phyloP scores from a whole-genome alignment of 2,888 invertebrate genomes.

The Cheilosia urbana region DNA sequence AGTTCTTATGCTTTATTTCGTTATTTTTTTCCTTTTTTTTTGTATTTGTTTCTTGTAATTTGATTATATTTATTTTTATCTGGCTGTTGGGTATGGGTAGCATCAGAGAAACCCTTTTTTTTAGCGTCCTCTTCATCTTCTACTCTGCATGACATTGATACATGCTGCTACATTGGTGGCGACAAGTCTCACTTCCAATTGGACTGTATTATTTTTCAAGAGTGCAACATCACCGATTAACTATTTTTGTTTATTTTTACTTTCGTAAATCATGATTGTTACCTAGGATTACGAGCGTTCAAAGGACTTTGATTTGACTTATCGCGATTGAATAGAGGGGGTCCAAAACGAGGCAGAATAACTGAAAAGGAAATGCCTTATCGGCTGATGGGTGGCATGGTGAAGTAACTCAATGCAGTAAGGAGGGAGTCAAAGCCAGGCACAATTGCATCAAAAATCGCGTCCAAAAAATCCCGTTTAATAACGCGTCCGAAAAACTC shows the following conservation, averaged over 20 bases:
- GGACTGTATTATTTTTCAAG: not conserved
- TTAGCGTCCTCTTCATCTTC: conserved; percentile 6
- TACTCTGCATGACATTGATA: conserved; percentile 16
- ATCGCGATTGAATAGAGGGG: no score
- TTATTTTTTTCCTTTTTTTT: not conserved
- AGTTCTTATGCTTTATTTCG: not conserved
- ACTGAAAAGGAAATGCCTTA: no score
- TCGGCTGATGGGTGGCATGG: no score
- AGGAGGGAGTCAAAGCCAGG: no score
- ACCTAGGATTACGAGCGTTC: not conserved
- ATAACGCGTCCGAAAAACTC: no score
- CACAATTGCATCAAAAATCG: no score
- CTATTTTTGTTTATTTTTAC: not conserved
- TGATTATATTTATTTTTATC: conserved; percentile 27
- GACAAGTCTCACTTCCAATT: conserved; percentile 25
- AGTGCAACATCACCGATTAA: not conserved
- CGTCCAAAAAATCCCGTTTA: no score
- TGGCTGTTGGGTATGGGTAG: conserved; percentile 2
- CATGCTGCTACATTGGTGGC: conserved; percentile 23
- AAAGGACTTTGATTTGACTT: no score
- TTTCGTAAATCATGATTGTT: not conserved
- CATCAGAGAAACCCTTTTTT: not conserved
- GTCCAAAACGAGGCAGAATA: no score
- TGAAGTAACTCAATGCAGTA: no score
- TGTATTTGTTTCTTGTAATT: conserved; percentile 1